Percentiles rank a stretch among this genome's conserved stretches.
Conservation (phyloP, 2,113 vertebrate genomes). For the Ia io region DNA sequence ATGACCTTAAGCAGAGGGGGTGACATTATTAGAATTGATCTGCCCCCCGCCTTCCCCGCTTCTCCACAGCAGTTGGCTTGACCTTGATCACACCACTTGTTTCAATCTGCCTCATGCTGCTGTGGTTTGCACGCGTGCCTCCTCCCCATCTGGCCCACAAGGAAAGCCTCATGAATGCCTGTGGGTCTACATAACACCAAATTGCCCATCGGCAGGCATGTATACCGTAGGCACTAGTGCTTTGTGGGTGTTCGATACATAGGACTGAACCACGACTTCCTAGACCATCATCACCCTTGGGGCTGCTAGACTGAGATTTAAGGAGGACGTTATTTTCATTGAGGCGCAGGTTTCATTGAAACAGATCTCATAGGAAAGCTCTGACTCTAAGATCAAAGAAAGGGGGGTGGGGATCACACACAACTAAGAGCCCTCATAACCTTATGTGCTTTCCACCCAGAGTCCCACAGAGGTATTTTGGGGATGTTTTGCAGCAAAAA, state of each 20-base stretch:
- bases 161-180: not conserved
- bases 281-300: not conserved
- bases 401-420: not conserved
- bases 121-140: rapidly evolving
- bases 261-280: not conserved
- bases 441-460: not conserved
- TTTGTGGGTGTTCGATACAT: not conserved
- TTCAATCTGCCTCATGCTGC: not conserved
- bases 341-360: not conserved
- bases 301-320: not conserved
- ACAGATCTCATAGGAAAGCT: not conserved
- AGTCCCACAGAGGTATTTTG: not conserved
- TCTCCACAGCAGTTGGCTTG: not conserved
- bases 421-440: not conserved
- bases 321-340: not conserved
- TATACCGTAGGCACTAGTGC: not conserved
- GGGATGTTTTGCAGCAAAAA: not conserved
- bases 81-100: not conserved
- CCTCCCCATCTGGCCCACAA: not conserved
- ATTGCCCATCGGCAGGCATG: not conserved
- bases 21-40: not conserved
- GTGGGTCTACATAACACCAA: not conserved
- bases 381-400: not conserved
- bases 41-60: not conserved
- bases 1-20: not conserved